Evolutionary conservation across 2,888 invertebrate species (phyloP).

Genomic region (Meiosimyza decipiens): DNA sequence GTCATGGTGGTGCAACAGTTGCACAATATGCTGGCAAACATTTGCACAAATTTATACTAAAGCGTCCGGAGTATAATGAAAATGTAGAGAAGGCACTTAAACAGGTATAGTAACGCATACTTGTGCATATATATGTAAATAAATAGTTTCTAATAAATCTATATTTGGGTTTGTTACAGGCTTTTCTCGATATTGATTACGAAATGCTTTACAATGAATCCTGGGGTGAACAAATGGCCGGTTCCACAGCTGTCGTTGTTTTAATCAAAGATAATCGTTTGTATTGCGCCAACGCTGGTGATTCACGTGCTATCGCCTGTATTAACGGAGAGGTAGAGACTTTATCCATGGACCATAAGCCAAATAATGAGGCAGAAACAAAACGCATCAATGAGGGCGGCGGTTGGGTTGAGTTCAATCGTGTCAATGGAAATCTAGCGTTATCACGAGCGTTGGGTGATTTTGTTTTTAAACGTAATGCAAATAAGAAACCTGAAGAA

Average conservation of each 20-base stretch:
- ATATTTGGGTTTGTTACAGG: conserved; percentile 67
- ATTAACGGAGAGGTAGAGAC: conserved; percentile 78
- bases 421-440: conserved; percentile 98
- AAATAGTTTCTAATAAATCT: conserved; percentile 19
- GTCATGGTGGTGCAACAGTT: conserved; percentile 81
- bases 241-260: conserved; percentile 91
- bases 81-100: conserved; percentile 87
- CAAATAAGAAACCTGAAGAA: conserved; percentile 85
- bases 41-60: conserved; percentile 90
- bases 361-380: conserved; percentile 87
- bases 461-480: conserved; percentile 95
- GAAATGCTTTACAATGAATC: conserved; percentile 91
- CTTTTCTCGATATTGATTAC: conserved; percentile 91
- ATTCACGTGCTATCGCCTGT: conserved; percentile 93
- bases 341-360: conserved; percentile 95
- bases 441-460: conserved; percentile 96
- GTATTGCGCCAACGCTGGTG: conserved; percentile 97
- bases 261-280: conserved; percentile 85
- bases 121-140: conserved; percentile 30
- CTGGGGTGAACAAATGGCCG: conserved; percentile 92
- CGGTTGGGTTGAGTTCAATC: conserved; percentile 96
- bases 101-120: conserved; percentile 69
- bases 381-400: conserved; percentile 93
- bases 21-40: conserved; percentile 96
- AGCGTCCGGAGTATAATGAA: conserved; percentile 83